Base-by-base conservation (phyloP, 2,888 invertebrate species). In the Tricholauxania praeusta region DNA sequence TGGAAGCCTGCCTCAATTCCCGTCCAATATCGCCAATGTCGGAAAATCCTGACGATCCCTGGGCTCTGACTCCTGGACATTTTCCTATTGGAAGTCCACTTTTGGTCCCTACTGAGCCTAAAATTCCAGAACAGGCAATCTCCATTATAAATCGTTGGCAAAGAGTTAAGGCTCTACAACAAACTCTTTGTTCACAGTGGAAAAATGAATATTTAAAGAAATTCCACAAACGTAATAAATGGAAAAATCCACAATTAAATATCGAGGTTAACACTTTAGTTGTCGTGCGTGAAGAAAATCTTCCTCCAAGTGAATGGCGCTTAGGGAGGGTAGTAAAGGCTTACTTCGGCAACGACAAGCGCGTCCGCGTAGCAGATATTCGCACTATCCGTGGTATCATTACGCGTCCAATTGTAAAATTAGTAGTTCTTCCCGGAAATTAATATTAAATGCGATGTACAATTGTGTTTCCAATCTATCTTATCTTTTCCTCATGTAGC, bases 1-100 rank as follows among this genome's bases (percentile, higher is more conserved):
- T 72, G 14, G 73, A 73, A 59, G 69, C 69, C 5, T 69, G 69
- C 22, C 69, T 70, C 12, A 69, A 64, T 22, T 73, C 69, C 6
- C 7, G 68, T 4, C 72, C 72, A 1, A 49, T 72, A 12, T 67
- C 67, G 12, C 52, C 68, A 3, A 19, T 53, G 1, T 64, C 72
- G 1, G 72, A 68, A 28, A 53, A 69, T 39, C 12, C 17, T 1
- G n/a, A 19, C 15, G 72, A 72, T 32, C 28, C 69, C 14, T n/a
- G 19, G 2, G 47, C 69, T 10, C 47, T 72, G 5, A 64, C 65
- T 47, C 66, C 70, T 2, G 66, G 65, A 12, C 59, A 73, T 64
- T 70, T 73, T 15, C 47, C 59, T 1, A 4, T 22, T 3, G 65
- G 73, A 3, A 52, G 28, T 28, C 67, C 74, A 2, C 17, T 73